phyloP scores from a whole-genome alignment of 2,797 vertebrate genomes.

The Tapirus indicus region DNA sequence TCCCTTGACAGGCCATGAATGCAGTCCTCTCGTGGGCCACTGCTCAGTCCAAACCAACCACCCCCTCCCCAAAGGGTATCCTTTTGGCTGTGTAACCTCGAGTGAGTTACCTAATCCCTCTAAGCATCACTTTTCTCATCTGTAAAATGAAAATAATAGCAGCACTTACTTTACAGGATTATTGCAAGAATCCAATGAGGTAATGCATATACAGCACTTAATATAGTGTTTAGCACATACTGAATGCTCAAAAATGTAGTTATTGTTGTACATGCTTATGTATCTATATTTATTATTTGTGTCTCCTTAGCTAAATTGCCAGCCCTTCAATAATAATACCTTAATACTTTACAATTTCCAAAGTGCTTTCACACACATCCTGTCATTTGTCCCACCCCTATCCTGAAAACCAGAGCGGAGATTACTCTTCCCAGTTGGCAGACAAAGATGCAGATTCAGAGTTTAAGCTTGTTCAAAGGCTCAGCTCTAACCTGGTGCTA shows the following conservation, averaged over 20 bases:
- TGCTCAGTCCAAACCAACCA: not conserved
- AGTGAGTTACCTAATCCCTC: not conserved
- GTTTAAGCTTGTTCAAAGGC: not conserved
- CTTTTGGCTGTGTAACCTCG: not conserved
- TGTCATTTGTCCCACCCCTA: not conserved
- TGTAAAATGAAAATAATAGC: conserved; percentile 69
- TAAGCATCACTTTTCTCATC: conserved; percentile 36
- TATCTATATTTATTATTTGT: not conserved
- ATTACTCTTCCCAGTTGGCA: not conserved
- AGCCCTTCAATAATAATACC: not conserved
- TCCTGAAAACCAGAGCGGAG: not conserved
- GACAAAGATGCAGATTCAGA: not conserved
- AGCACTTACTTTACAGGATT: conserved; percentile 26
- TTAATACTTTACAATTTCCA: not conserved
- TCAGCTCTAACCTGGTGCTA: not conserved
- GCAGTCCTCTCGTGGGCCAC: not conserved
- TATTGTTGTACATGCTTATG: not conserved
- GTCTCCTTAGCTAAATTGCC: not conserved
- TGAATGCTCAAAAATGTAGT: not conserved
- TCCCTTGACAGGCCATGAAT: not conserved
- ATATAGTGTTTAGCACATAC: not conserved
- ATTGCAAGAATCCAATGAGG: conserved; percentile 21
- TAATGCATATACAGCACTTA: not conserved
- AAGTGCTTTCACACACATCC: not conserved
- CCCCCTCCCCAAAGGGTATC: not conserved